Evolutionary conservation across 1,140 invertebrate species (phyloP).

Genomic region (Neelides sp.): DNA sequence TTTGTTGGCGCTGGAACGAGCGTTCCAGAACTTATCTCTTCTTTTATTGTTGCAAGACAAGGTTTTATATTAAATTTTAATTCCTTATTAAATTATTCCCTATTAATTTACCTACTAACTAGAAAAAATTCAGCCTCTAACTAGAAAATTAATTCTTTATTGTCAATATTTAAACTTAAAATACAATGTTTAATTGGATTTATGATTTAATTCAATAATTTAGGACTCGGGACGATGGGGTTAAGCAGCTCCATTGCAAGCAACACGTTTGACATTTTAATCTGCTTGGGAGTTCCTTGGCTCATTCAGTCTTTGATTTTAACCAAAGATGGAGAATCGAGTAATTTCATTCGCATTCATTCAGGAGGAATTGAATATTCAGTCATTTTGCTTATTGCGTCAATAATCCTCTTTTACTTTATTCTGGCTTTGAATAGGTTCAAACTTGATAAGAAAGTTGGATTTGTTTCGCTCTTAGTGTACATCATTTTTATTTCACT

Average conservation of each 20-base stretch:
- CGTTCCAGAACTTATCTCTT: constrained; percentile 21
- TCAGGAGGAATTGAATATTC: not conserved
- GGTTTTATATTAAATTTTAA: constrained; percentile 5
- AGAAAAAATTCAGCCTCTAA: too few species aligned
- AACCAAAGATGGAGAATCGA: not conserved
- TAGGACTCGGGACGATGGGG: constrained; percentile 41
- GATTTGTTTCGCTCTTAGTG: constrained; percentile 35
- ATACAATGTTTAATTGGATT: not conserved
- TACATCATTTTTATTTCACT: constrained; percentile 50
- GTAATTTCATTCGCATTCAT: not conserved
- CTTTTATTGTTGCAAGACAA: constrained; percentile 19
- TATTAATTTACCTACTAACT: too few species aligned
- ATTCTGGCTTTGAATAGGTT: constrained; percentile 14
- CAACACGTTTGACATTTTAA: constrained; percentile 41
- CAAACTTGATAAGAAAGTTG: constrained; percentile 18
- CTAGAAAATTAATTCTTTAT: too few species aligned
- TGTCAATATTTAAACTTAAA: not conserved
- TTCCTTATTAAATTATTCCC: too few species aligned
- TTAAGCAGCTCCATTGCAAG: constrained; percentile 40
- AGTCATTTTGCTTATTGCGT: constrained; percentile 6
- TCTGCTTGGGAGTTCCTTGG: constrained; percentile 42
- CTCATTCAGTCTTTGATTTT: constrained; percentile 41
- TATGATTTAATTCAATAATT: constrained; percentile 15
- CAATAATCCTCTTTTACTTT: constrained; percentile 6
- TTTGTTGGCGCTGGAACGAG: constrained; percentile 42